These are phyloP conservation scores for Mimachlamys varia DNA, from an alignment of 2,888 invertebrate genomes.

Conservation along the genomic window DNA sequence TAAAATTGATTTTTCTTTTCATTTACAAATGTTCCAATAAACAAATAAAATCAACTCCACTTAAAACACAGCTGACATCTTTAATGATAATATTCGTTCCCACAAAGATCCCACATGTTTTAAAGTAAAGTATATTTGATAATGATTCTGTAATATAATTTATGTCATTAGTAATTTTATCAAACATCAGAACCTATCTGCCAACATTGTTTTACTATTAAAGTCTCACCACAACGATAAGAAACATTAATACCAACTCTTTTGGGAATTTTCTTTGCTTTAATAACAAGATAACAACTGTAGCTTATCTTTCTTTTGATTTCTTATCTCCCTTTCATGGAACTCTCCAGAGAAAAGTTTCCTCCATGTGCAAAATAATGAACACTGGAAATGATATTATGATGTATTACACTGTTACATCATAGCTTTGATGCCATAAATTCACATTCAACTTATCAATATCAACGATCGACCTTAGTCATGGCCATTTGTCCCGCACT, in stretches of 20 bases:
- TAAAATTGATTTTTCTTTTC: too few relatives aligned
- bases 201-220: background rate
- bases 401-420: background rate
- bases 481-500: background rate
- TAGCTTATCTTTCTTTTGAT: background rate
- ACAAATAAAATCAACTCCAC: background rate
- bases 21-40: too few relatives aligned
- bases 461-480: background rate
- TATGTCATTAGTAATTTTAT: background rate
- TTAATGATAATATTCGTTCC: background rate
- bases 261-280: background rate
- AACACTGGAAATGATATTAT: background rate
- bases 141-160: background rate
- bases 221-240: background rate
- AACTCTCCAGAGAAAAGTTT: conserved; percentile 28
- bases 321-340: conserved; percentile 22
- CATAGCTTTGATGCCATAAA: background rate
- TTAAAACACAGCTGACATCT: background rate
- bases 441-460: conserved; percentile 7
- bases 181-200: background rate
- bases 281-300: background rate
- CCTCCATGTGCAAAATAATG: background rate
- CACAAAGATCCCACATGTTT: background rate
- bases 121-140: background rate
- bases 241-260: background rate